Evolutionary conservation across 1,140 invertebrate species (phyloP).

Genomic region (Drosophila tropicalis): DNA sequence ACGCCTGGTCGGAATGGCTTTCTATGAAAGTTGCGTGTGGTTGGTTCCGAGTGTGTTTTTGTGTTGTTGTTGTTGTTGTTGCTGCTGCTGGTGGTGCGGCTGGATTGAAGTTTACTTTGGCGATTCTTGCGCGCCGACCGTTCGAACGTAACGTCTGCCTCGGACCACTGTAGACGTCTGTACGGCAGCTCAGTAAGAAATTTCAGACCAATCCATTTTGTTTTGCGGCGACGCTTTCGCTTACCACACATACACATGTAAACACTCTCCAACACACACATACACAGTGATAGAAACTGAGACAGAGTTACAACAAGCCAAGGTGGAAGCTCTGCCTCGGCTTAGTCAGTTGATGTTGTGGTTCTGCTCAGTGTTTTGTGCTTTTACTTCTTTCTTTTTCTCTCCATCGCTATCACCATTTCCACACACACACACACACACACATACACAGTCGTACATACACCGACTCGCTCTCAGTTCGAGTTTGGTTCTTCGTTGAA

Average conservation of each 20-base stretch:
- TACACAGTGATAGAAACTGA: neutral
- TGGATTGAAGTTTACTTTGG: slow-evolving; percentile 19
- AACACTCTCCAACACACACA: slow-evolving; percentile 19
- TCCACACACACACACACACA: slow-evolving; percentile 26
- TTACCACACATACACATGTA: slow-evolving; percentile 48
- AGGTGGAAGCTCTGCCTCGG: slow-evolving; percentile 27
- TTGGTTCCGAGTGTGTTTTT: slow-evolving; percentile 7
- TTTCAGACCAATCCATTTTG: slow-evolving; percentile 81
- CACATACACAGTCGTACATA: slow-evolving; percentile 15
- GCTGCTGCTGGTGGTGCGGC: slow-evolving; percentile 9
- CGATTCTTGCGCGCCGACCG: slow-evolving; percentile 75
- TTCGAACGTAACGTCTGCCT: slow-evolving; percentile 78
- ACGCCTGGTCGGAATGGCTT: neutral
- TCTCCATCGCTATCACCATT: slow-evolving; percentile 26
- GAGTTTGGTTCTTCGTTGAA: slow-evolving; percentile 80
- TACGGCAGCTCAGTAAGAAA: slow-evolving; percentile 81
- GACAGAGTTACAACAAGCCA: slow-evolving; percentile 7
- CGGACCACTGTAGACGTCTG: slow-evolving; percentile 79
- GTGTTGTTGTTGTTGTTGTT: neutral
- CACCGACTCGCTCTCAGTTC: slow-evolving; percentile 22
- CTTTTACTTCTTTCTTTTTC: slow-evolving; percentile 74
- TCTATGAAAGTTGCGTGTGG: slow-evolving; percentile 9
- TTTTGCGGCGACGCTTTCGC: slow-evolving; percentile 74
- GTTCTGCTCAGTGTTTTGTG: slow-evolving; percentile 45
- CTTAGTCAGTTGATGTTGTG: slow-evolving; percentile 25